Evolutionary conservation across 2,888 invertebrate genomes (phyloP), one percentile per base, ranked within the genome.

Genomic region (Lochmaea crataegi): DNA sequence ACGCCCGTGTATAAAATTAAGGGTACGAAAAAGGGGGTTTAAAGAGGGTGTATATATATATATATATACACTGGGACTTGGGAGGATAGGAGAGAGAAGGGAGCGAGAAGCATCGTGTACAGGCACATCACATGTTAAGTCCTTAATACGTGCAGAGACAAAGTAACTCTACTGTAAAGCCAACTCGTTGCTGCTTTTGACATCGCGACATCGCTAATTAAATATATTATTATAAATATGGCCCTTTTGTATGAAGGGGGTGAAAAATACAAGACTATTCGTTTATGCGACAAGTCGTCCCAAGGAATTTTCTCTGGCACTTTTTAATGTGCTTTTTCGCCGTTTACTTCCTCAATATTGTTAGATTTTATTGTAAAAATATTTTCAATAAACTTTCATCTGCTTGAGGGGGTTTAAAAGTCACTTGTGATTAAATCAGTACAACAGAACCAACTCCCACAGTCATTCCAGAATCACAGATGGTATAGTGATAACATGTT

Each of bases 161-260:
- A 84, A 84, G 84, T 84, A 85, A 85, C 82, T 85, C 83, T 84
- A 85, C 82, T 84, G 85, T 85, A 83, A 85, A 85, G 83, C 83
- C 81, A 80, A 73, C 80, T 79, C 80, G 76, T 78, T 79, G 80
- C 83, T 85, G 85, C 83, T 85, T 84, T 84, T 85, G 85, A 85
- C 85, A 82, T 83, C 79, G 80, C 83, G 84, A 84, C 84, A 82
- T 83, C 81, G 81, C 84, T 85, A 85, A 85, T 85, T 85, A 85
- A 84, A 85, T 84, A 85, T 85, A 85, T 85, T 85, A 85, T 84
- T 84, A 85, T 85, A 85, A 85, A 84, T 85, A 84, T 83, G 84
- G 80, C 80, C 73, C 66, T 70, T 72, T 66, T 74, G 74, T 74
- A 53, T 38, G 22, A 63, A 80, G 82, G 73, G 76, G 74, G 75